These are phyloP conservation scores for Amblyornis subalaris DNA, from an alignment of 2,113 vertebrate species.

Conservation along the genomic window DNA sequence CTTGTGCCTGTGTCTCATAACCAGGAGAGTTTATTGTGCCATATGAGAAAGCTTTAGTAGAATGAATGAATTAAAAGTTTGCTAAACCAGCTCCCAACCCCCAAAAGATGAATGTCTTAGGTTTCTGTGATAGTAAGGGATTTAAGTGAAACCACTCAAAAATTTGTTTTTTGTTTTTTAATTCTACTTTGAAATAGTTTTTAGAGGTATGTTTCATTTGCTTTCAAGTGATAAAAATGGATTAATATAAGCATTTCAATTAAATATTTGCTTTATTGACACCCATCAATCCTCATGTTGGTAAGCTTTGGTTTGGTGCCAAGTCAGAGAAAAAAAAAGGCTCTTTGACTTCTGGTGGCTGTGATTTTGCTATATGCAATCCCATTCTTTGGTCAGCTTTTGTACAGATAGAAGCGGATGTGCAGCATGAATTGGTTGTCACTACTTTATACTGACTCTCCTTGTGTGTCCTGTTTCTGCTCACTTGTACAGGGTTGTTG, in stretches of 20 bases:
- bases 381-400: neutral
- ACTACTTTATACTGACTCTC: neutral
- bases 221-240: neutral
- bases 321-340: neutral
- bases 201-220: neutral
- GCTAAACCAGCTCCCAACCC: accelerated
- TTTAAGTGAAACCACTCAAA: neutral
- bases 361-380: neutral
- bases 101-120: neutral
- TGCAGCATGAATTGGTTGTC: neutral
- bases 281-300: neutral
- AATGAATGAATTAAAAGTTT: neutral
- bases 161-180: neutral
- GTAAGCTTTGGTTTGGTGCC: neutral
- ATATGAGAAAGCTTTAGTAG: neutral
- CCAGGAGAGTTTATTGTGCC: neutral
- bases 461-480: neutral
- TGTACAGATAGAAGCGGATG: neutral
- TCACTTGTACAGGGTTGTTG: neutral
- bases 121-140: neutral
- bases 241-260: neutral
- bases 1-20: neutral
- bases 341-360: neutral
- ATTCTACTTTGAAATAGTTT: neutral
- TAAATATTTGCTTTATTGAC: neutral